These are phyloP conservation scores for Eunapius fragilis DNA, from an alignment of 37 sponge, comb jelly and placozoan genomes.

Conservation along the genomic window DNA sequence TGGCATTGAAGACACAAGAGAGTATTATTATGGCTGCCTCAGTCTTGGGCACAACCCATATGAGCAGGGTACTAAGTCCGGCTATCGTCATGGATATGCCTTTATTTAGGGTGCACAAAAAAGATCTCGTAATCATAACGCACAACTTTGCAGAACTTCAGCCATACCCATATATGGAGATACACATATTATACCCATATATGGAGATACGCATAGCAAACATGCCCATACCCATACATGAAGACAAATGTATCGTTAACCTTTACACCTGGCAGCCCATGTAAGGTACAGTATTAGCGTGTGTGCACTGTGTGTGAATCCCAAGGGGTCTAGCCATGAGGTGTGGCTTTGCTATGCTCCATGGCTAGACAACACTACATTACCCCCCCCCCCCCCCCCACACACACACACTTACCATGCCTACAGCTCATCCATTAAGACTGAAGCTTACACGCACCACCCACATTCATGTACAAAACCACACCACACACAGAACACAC, in stretches of 20 bases:
- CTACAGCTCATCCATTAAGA: too few relatives aligned
- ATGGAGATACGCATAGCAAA: not conserved
- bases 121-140: too few relatives aligned
- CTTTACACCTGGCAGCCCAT: not conserved
- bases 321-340: not conserved
- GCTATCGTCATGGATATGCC: conserved; percentile 49
- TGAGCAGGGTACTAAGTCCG: conserved; percentile 72
- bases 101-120: too few relatives aligned
- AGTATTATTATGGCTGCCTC: conserved; percentile 64
- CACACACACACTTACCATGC: too few relatives aligned
- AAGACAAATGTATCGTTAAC: not conserved
- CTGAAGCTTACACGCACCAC: not conserved
- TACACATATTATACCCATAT: not conserved
- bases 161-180: not conserved
- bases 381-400: not conserved
- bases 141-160: not conserved
- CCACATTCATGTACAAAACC: not conserved
- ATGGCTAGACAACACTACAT: not conserved
- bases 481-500: not conserved
- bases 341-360: not conserved
- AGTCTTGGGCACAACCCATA: conserved; percentile 63
- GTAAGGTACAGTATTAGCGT: too few relatives aligned
- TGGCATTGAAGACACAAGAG: conserved; percentile 73
- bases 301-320: too few relatives aligned
- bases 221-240: not conserved